Base-by-base conservation (phyloP, 2,113 vertebrate species). In the Alethe castanea region DNA sequence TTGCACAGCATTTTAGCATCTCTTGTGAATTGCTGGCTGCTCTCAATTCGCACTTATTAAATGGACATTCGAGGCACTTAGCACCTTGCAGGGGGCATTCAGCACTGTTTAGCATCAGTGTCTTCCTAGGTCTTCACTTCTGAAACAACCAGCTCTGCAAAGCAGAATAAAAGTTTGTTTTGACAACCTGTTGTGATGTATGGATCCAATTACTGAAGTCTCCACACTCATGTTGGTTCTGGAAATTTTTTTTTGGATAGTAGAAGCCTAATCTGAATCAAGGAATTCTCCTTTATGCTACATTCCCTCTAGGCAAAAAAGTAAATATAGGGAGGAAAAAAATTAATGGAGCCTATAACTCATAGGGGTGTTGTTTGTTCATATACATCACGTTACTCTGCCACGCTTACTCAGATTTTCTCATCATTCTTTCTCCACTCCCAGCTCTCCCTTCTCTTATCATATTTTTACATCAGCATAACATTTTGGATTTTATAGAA, bases 291-390 rank as follows among this genome's bases (percentile, higher is more conserved):
- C 78, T 80, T 80, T 93, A 56, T 76, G 31, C 82, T 95, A 19
- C 36, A n/a, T 83, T 90, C 54, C 92, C 90, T 86, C 47, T 52
- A 56, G 91, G 94, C 88, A 82, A 66, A 79, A 88, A 80, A 88
- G 81, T 53, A 92, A 92, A 66, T 88, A 65, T 38, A 38, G 60
- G 79, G 84, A 86, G 80, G 79, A 94, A 81, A 88, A 31, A 33
- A 86, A 88, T 93, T 93, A 94, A 92, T 94, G 88, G 94, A 88
- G 76, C 70, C 90, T 78, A 24, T 92, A 95, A 90, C 47, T 95
- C 88, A 67, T 62, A 44, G 4, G n/a, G 54, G 42, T 57, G 78
- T 86, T 81, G 52, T 81, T 93, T 92, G 59, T 90, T 93, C 64
- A 19, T 74, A 59, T 36, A 78, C 42, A 23, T 92, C 80, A 53